phyloP scores from a whole-genome alignment of 2,113 vertebrate species.

The Calyptomena viridis region DNA sequence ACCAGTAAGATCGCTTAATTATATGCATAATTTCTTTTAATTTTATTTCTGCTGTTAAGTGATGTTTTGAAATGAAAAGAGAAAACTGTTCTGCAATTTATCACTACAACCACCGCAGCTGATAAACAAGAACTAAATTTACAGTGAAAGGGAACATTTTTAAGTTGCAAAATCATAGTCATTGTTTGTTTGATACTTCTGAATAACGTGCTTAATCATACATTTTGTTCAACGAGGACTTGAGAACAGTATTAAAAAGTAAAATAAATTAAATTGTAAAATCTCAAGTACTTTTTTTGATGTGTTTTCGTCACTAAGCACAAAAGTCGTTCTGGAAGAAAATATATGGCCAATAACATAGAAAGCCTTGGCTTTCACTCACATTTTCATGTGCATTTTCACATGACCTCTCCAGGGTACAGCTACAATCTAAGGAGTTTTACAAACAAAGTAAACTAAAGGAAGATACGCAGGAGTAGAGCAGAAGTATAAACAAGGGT shows the following conservation, averaged over 20 bases:
- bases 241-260: background rate
- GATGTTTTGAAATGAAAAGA: background rate
- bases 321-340: background rate
- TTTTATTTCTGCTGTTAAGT: background rate
- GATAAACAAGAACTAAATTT: background rate
- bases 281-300: background rate
- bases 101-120: background rate
- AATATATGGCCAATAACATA: background rate
- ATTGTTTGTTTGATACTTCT: background rate
- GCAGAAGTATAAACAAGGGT: constrained; percentile 72
- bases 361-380: constrained; percentile 22
- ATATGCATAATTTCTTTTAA: background rate
- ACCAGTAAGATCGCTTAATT: background rate
- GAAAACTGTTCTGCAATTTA: background rate
- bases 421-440: constrained; percentile 63
- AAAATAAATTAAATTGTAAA: background rate
- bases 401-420: constrained; percentile 71
- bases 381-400: constrained; percentile 67
- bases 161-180: background rate
- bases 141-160: background rate
- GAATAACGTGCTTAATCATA: background rate
- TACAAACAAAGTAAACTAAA: constrained; percentile 71
- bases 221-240: background rate
- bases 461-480: constrained; percentile 48
- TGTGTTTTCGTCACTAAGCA: background rate